Evolutionary conservation across 1,140 invertebrate genomes (phyloP).

Genomic region (Hylaeus anthracinus): DNA sequence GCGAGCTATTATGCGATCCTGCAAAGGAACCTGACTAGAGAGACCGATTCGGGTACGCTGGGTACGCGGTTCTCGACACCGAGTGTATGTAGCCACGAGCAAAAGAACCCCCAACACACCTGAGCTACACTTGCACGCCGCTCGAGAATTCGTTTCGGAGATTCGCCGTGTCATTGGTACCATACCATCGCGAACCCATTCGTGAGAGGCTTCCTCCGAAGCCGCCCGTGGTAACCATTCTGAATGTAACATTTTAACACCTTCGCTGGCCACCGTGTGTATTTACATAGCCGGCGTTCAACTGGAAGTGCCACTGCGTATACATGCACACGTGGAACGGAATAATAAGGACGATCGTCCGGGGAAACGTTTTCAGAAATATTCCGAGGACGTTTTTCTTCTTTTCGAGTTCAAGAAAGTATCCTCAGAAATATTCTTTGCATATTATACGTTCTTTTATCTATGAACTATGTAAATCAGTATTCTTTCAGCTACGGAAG

Average conservation of each 20-base stretch:
- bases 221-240: neutral
- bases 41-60: slow-evolving; percentile 1
- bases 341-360: too few species aligned
- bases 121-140: slow-evolving; percentile 7
- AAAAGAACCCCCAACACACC: neutral
- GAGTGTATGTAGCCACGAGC: slow-evolving; percentile 19
- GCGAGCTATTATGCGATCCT: slow-evolving; percentile 14
- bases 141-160: slow-evolving; percentile 23
- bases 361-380: too few species aligned
- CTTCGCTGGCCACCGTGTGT: too few species aligned
- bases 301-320: too few species aligned
- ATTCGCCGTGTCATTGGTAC: slow-evolving; percentile 42
- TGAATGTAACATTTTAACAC: neutral
- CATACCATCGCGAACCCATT: neutral
- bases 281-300: too few species aligned
- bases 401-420: too few species aligned
- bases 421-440: too few species aligned
- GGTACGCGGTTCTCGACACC: slow-evolving; percentile 9
- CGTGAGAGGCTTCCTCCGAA: neutral
- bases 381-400: too few species aligned
- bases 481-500: too few species aligned
- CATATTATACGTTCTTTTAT: too few species aligned
- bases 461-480: too few species aligned
- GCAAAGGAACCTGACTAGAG: neutral
- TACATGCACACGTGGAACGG: too few species aligned